Percentiles rank a stretch among this genome's conserved stretches.
phyloP scores from a whole-genome alignment of 2,888 invertebrate species.

The Aporophyla lueneburgensis region DNA sequence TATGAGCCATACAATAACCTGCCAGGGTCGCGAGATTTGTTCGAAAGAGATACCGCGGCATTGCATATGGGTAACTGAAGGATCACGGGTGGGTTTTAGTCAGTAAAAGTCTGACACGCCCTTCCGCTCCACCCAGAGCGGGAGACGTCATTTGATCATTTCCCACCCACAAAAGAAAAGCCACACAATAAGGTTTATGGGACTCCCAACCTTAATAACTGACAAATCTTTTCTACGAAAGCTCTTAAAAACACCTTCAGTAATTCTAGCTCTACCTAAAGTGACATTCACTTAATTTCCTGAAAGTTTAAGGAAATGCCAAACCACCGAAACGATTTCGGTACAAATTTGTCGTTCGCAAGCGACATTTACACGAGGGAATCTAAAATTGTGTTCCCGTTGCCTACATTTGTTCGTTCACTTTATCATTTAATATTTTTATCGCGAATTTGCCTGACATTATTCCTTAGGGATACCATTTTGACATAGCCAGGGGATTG shows the following conservation, averaged over 20 bases:
- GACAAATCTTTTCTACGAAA: background rate
- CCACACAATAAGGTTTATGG: too few relatives aligned
- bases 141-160: too few relatives aligned
- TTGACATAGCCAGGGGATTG: background rate
- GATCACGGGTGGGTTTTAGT: too few relatives aligned
- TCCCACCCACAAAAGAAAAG: too few relatives aligned
- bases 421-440: slow-evolving; percentile 49
- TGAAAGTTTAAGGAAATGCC: slow-evolving; percentile 8
- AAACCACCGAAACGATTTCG: slow-evolving; percentile 15
- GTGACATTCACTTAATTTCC: background rate
- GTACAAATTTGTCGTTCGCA: slow-evolving; percentile 29
- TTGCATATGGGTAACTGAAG: too few relatives aligned
- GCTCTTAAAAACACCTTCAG: background rate
- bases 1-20: too few relatives aligned
- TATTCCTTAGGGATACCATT: slow-evolving; percentile 28
- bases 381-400: slow-evolving; percentile 36
- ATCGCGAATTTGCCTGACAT: slow-evolving; percentile 29
- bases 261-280: background rate
- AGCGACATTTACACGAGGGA: slow-evolving; percentile 38
- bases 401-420: slow-evolving; percentile 30
- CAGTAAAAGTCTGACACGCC: too few relatives aligned
- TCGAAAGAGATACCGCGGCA: too few relatives aligned
- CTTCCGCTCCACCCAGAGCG: too few relatives aligned
- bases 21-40: too few relatives aligned
- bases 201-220: too few relatives aligned